phyloP scores from a whole-genome alignment of 2,113 vertebrate genomes.

The Cynocephalus volans region DNA sequence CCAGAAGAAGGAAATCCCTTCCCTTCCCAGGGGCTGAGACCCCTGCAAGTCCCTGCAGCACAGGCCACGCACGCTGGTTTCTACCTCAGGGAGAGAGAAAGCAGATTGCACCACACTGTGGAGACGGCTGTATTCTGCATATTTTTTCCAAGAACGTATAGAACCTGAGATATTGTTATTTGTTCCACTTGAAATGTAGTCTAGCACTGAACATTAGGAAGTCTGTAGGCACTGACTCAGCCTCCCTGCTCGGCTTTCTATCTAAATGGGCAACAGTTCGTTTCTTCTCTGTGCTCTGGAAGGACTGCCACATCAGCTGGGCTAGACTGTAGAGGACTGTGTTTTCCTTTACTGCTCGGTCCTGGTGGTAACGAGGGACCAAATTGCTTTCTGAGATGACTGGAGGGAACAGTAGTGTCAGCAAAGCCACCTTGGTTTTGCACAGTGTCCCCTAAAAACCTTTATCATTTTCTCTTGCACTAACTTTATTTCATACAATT shows the following conservation, averaged over 20 bases:
- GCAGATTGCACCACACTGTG: background rate
- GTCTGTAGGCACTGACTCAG: background rate
- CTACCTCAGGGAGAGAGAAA: background rate
- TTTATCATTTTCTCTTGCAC: background rate
- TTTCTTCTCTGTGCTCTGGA: too few species aligned
- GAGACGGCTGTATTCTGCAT: background rate
- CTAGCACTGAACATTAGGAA: background rate
- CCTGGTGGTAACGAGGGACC: background rate
- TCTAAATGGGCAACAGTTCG: background rate
- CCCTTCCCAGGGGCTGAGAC: background rate
- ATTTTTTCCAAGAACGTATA: background rate
- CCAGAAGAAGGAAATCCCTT: background rate
- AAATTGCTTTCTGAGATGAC: fast-evolving
- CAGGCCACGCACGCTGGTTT: background rate
- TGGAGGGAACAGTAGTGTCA: background rate
- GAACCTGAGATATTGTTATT: background rate
- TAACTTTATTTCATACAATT: background rate
- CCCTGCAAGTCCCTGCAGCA: background rate
- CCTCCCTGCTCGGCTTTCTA: fast-evolving
- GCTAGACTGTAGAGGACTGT: too few species aligned
- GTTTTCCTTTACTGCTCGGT: background rate
- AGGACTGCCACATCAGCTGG: too few species aligned
- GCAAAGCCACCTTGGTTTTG: fast-evolving
- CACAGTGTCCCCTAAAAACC: background rate
- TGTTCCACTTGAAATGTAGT: background rate